phyloP scores from a whole-genome alignment of 2,888 invertebrate genomes.

The Morpho helenor region DNA sequence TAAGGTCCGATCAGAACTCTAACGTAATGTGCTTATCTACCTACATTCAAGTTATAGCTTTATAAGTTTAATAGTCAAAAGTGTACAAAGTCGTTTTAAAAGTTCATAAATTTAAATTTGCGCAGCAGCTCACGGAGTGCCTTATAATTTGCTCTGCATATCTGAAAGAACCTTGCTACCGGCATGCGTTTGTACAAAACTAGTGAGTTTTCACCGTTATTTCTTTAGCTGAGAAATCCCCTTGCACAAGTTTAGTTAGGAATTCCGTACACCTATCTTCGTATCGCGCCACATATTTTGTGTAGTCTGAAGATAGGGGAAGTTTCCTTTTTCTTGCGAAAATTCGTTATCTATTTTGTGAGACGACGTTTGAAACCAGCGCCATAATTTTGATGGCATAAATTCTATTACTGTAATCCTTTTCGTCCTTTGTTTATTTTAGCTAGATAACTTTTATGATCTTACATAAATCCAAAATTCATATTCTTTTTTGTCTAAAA shows the following conservation, averaged over 20 bases:
- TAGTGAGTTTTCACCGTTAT: constrained; percentile 55
- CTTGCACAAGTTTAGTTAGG: constrained; percentile 60
- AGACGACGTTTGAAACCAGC: constrained; percentile 27
- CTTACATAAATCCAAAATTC: constrained; percentile 8
- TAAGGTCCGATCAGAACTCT: no score
- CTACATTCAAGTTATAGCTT: not conserved
- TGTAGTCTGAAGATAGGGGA: constrained; percentile 48
- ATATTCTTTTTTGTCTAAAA: constrained; percentile 5
- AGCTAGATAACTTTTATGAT: constrained; percentile 10
- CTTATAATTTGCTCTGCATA: constrained; percentile 55
- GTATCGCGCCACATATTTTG: constrained; percentile 62
- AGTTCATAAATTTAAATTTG: constrained; percentile 55
- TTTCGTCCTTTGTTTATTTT: constrained; percentile 12
- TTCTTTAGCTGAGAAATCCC: constrained; percentile 59
- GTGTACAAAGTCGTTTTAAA: constrained; percentile 43
- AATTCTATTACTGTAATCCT: constrained; percentile 20
- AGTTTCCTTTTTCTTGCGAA: constrained; percentile 47
- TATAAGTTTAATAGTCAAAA: not conserved
- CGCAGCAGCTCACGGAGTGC: constrained; percentile 38
- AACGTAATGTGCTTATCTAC: no score
- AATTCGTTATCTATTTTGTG: constrained; percentile 28
- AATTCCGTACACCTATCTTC: constrained; percentile 64
- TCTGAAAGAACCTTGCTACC: constrained; percentile 43
- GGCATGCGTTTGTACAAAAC: constrained; percentile 42
- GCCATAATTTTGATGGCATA: constrained; percentile 21